phyloP scores from a whole-genome alignment of 2,797 vertebrate genomes.

The Gallinago stenura region DNA sequence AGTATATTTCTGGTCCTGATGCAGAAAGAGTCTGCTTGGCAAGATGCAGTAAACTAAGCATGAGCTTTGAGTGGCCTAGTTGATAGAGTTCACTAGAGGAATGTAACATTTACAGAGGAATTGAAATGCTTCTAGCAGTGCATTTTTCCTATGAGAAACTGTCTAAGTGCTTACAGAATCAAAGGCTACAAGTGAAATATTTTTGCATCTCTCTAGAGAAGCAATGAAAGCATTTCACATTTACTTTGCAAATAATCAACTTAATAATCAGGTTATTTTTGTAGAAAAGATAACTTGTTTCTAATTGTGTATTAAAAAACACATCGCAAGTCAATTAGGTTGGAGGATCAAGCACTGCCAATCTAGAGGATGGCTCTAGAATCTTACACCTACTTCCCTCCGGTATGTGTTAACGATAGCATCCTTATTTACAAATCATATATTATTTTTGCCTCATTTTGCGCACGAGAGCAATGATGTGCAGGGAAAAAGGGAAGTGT shows the following conservation, averaged over 20 bases:
- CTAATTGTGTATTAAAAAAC: neutral
- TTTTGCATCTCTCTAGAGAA: constrained; percentile 26
- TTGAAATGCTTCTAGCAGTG: constrained; percentile 4
- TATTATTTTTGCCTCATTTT: neutral
- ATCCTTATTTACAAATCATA: neutral
- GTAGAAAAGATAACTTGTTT: neutral
- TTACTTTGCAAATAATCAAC: constrained; percentile 7
- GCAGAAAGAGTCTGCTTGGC: constrained; percentile 31
- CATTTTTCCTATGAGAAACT: constrained; percentile 8
- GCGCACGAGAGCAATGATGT: rapidly evolving
- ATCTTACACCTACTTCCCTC: neutral
- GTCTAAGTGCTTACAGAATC: constrained; percentile 24
- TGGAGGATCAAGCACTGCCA: neutral
- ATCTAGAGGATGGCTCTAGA: neutral
- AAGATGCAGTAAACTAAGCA: constrained; percentile 35
- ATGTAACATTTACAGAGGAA: constrained; percentile 8
- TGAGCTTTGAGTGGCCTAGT: constrained; percentile 21
- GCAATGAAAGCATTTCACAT: neutral
- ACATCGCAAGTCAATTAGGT: neutral
- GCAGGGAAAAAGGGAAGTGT: neutral
- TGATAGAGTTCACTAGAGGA: constrained; percentile 26
- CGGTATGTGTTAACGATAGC: neutral
- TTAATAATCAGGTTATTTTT: neutral
- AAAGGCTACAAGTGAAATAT: constrained; percentile 20
- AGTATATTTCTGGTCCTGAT: constrained; percentile 31